Evolutionary conservation across 2,797 vertebrate species (phyloP), one percentile per base, ranked within the genome.

Genomic region (Lithobates pipiens): DNA sequence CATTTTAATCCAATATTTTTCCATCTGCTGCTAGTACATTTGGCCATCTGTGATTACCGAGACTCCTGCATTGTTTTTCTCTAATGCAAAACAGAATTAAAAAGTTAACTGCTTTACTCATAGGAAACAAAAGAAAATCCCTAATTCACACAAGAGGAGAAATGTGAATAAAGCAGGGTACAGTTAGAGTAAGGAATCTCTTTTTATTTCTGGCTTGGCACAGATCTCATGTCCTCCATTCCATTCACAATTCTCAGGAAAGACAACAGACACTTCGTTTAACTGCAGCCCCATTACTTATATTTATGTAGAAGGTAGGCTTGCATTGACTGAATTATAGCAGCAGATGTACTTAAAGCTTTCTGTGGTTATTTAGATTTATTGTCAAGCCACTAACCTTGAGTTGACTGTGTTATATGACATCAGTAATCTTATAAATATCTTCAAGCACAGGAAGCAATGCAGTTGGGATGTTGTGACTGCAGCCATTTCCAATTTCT

Each of bases 351-450:
- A 87, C 86, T 87, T 84, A 87, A 80, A 74, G 86, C 76, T 77
- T 84, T 87, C 86, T 80, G 86, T 76, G 70, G 86, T 78, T 83
- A 84, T 87, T 83, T 79, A 87, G 86, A 87, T 87, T 87, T 87
- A 87, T 87, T 67, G 76, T 76, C 80, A n/a, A 69, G 82, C 80
- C 74, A 61, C 80, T 87, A 87, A 87, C 86, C 86, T 87, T 87
- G 86, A 80, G 70, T 84, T 75, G 76, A 87, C 86, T 83, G 81
- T 83, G 86, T 84, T 87, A 87, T 87, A 83, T 87, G 81, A 84
- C 86, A 87, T 87, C 76, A 87, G 81, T 87, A 87, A 83, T 87
- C 76, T 76, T 87, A 87, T 87, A 80, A 83, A 87, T 87, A 87
- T 82, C 76, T 76, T 75, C 71, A 34, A 84, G 63, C 77, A 63